Conservation (phyloP, 2,888 invertebrate genomes). For the Altica lythri region DNA sequence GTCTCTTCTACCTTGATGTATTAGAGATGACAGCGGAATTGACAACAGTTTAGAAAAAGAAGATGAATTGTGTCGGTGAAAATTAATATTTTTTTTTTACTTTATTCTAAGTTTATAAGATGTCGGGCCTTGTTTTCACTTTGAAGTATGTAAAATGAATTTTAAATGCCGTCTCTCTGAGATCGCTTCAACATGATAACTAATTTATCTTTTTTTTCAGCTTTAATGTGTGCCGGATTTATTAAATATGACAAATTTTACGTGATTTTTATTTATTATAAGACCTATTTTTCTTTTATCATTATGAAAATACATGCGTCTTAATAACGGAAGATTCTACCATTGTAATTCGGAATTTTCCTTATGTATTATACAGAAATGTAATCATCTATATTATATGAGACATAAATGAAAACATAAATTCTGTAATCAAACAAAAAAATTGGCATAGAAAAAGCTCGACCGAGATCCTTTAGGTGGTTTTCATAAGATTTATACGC, state of each 20-base stretch:
- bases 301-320: too few relatives aligned
- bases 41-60: conserved; percentile 56
- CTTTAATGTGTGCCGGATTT: background rate
- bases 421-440: conserved; percentile 10
- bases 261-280: too few relatives aligned
- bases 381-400: too few relatives aligned
- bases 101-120: conserved; percentile 37
- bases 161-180: conserved; percentile 9
- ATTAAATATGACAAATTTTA: background rate
- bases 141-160: conserved; percentile 32
- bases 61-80: conserved; percentile 54
- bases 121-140: conserved; percentile 42
- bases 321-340: too few relatives aligned
- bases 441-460: conserved; percentile 7
- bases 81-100: conserved; percentile 50
- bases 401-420: conserved; percentile 4
- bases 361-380: too few relatives aligned
- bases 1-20: conserved; percentile 55
- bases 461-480: conserved; percentile 30
- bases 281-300: too few relatives aligned
- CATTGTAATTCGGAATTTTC: too few relatives aligned
- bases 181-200: conserved; percentile 5
- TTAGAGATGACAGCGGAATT: conserved; percentile 57
- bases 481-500: conserved; percentile 49
- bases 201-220: conserved; percentile 12